Percentiles rank a stretch among this genome's conserved stretches.
phyloP scores from a whole-genome alignment of 2,888 invertebrate species.

The Pemphredon lugubris region DNA sequence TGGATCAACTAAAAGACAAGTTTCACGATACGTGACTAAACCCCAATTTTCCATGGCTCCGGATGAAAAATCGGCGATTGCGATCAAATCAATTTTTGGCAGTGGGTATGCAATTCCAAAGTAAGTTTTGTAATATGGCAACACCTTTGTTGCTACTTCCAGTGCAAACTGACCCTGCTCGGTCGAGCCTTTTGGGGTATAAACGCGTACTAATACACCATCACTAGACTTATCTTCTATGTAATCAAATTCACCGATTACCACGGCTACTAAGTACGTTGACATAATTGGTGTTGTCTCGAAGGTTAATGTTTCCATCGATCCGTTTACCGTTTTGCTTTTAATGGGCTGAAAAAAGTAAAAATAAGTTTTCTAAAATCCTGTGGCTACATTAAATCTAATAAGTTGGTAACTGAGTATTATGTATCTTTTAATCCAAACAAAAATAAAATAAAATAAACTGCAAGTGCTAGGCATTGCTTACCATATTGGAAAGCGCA shows the following conservation, averaged over 20 bases:
- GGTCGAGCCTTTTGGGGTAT: slow-evolving; percentile 94
- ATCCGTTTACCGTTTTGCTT: slow-evolving; percentile 59
- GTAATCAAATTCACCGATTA: slow-evolving; percentile 97
- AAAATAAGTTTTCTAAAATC: neutral
- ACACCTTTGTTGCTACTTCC: slow-evolving; percentile 94
- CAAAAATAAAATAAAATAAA: slow-evolving; percentile 27
- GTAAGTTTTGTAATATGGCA: slow-evolving; percentile 97
- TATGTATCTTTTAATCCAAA: slow-evolving; percentile 1
- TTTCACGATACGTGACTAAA: slow-evolving; percentile 87
- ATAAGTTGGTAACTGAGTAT: too few species aligned
- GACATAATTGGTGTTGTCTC: slow-evolving; percentile 93
- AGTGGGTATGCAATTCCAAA: slow-evolving; percentile 97
- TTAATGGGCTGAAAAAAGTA: slow-evolving; percentile 78
- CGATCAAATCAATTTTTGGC: slow-evolving; percentile 98
- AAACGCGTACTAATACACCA: slow-evolving; percentile 91
- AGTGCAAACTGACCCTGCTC: slow-evolving; percentile 96
- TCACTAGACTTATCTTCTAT: slow-evolving; percentile 92
- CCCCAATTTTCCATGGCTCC: slow-evolving; percentile 99
- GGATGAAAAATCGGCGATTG: slow-evolving; percentile 96
- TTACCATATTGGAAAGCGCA: slow-evolving; percentile 96
- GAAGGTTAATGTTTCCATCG: slow-evolving; percentile 55
- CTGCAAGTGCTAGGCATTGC: slow-evolving; percentile 59
- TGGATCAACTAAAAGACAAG: slow-evolving; percentile 94
- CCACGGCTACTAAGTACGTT: slow-evolving; percentile 96
- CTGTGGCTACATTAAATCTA: neutral